Evolutionary conservation across 2,113 vertebrate species (phyloP), one percentile per base, ranked within the genome.

Genomic region (Thunnus maccoyii): DNA sequence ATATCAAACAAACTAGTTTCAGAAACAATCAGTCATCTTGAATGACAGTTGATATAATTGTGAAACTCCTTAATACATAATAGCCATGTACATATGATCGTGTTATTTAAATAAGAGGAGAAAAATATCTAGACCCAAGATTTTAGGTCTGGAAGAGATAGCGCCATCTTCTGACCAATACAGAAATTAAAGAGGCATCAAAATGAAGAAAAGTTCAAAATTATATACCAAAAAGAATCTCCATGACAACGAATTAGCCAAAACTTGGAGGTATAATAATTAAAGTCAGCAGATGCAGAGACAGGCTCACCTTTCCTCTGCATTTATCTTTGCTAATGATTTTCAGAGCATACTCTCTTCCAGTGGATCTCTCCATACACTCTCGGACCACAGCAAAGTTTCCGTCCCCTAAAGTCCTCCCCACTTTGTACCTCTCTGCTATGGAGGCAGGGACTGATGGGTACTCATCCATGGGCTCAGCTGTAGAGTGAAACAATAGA

Each of bases 291-390:
- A 36, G 27, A 60, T 16, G 22, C 7, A 48, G 10, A 75, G 5
- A 11, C 14, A 20, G 27, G 92, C 96, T 93, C 94, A 99, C 98
- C 95, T 99, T 99, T 90, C 98, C 98, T 91, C 97, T 96, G 90
- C 98, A 99, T 94, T 98, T 99, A 84, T 97, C 95, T 94, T 99
- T 99, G 94, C 96, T 98, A 86, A 99, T 99, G 91, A 99, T 98
- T 96, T 99, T 99, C 93, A 99, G 95, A 13, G 98, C 98, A 32
- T 97, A 99, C 89, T 99, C 97, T 91, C 98, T 96, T 71, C 96
- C 97, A 44, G 97, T 99, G 65, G 97, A 97, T 96, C 96, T 97
- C 95, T 99, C 98, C 89, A 99, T 95, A 93, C 98, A 99, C 88
- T 99, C 98, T 76, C 98, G 96, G 70, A 99, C 98, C 88, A 99